Evolutionary conservation across 2,113 vertebrate genomes (phyloP).

Genomic region (Spheniscus mendiculus): DNA sequence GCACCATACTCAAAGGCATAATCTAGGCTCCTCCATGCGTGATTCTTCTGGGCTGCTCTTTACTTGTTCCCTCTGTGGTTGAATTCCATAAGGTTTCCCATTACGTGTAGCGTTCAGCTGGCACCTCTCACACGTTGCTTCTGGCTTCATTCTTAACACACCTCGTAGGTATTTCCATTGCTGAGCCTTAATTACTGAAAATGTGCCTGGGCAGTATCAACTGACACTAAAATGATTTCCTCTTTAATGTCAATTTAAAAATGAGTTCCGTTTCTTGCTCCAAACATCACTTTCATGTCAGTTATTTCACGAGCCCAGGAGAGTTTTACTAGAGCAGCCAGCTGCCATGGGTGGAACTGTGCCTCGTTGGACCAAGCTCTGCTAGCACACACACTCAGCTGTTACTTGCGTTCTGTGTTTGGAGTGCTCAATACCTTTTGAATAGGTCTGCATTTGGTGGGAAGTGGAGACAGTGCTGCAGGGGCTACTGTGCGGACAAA

Average conservation of each 20-base stretch:
- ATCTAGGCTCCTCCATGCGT: neutral
- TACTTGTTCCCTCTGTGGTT: neutral
- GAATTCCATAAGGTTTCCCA: neutral
- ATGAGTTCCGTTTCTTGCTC: constrained; percentile 32
- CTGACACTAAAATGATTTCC: constrained; percentile 51
- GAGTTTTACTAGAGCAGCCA: neutral
- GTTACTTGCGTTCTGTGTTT: neutral
- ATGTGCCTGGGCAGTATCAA: constrained; percentile 40
- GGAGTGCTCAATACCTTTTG: neutral
- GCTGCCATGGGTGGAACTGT: neutral
- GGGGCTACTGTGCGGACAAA: neutral
- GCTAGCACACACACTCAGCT: neutral
- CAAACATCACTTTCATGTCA: constrained; percentile 36
- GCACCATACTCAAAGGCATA: rapidly evolving
- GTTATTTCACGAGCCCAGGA: neutral
- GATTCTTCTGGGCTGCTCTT: neutral
- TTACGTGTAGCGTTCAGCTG: neutral
- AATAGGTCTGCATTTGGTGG: neutral
- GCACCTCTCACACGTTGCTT: neutral
- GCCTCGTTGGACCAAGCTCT: neutral
- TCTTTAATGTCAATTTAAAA: constrained; percentile 38
- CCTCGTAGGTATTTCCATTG: constrained; percentile 40
- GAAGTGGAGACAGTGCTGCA: neutral
- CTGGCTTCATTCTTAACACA: constrained; percentile 45
- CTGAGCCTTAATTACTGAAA: constrained; percentile 19